phyloP scores from a whole-genome alignment of 2,797 vertebrate genomes.

The Sebastiscus tertius region DNA sequence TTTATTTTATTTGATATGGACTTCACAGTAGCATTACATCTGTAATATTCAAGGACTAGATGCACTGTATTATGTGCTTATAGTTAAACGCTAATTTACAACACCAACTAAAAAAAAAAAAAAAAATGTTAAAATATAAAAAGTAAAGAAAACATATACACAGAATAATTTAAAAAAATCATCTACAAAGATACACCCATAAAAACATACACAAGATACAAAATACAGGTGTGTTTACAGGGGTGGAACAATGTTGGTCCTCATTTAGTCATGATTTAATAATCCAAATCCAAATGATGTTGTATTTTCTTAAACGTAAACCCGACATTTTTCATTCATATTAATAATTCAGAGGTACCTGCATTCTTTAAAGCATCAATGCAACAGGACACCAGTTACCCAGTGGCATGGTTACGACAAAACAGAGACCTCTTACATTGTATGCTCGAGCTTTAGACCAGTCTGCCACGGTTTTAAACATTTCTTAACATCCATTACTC shows the following conservation, averaged over 20 bases:
- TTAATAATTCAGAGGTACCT: slow-evolving; percentile 72
- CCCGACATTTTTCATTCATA: background rate
- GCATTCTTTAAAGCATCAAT: slow-evolving; percentile 64
- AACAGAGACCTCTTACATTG: slow-evolving; percentile 9
- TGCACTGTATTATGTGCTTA: no score
- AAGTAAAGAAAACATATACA: no score
- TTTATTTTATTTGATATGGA: no score
- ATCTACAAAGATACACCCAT: background rate
- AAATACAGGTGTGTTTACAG: background rate
- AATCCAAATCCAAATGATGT: background rate
- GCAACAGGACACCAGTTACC: slow-evolving; percentile 54
- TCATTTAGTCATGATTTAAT: background rate
- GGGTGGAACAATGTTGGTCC: background rate
- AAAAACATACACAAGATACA: background rate
- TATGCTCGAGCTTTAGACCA: background rate
- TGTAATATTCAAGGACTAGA: rapidly evolving
- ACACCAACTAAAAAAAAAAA: no score
- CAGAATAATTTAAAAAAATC: rapidly evolving
- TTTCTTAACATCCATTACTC: background rate
- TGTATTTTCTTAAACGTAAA: background rate
- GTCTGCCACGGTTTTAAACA: background rate
- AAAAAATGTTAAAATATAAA: no score
- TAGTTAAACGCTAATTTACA: no score
- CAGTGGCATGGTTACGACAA: slow-evolving; percentile 53
- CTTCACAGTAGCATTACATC: no score